A percentile compares a stretch with the other conserved stretches of the same genome.
phyloP scores from a whole-genome alignment of 2,113 vertebrate genomes.

The Pangasianodon gigas region DNA sequence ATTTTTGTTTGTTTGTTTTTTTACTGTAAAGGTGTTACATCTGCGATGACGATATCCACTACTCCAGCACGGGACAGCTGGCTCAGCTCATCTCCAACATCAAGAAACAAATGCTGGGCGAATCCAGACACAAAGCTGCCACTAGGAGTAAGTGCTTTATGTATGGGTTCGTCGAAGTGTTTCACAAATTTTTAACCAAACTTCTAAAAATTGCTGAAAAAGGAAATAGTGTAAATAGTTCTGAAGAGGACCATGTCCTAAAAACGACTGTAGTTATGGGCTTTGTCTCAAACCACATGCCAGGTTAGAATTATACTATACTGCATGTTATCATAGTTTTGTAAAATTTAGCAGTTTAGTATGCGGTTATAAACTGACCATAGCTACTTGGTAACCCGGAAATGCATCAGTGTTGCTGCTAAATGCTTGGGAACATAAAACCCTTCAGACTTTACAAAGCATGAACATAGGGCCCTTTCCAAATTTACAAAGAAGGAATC shows the following conservation, averaged over 20 bases:
- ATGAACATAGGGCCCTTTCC: background rate
- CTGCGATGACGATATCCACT: slow-evolving; percentile 86
- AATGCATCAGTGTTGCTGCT: too few relatives aligned
- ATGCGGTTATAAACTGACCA: background rate
- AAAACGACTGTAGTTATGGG: background rate
- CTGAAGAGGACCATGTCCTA: too few relatives aligned
- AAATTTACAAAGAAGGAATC: background rate
- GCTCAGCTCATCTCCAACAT: slow-evolving; percentile 86
- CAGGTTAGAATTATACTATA: background rate
- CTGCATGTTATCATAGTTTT: too few relatives aligned
- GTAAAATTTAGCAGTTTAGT: too few relatives aligned
- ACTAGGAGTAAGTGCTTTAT: slow-evolving; percentile 71
- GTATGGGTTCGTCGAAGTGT: background rate
- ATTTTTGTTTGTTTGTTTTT: background rate
- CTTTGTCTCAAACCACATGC: background rate
- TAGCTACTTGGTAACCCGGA: too few relatives aligned
- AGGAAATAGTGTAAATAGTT: too few relatives aligned
- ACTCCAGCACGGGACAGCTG: slow-evolving; percentile 79
- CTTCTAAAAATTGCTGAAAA: background rate
- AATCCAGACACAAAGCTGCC: slow-evolving; percentile 51
- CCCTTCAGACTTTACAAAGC: too few relatives aligned
- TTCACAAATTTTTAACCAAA: background rate
- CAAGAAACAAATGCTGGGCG: slow-evolving; percentile 77
- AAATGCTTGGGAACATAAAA: too few relatives aligned
- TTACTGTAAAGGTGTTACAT: slow-evolving; percentile 84